Base-by-base conservation (phyloP, 2,888 invertebrate species). In the Busseola fusca region DNA sequence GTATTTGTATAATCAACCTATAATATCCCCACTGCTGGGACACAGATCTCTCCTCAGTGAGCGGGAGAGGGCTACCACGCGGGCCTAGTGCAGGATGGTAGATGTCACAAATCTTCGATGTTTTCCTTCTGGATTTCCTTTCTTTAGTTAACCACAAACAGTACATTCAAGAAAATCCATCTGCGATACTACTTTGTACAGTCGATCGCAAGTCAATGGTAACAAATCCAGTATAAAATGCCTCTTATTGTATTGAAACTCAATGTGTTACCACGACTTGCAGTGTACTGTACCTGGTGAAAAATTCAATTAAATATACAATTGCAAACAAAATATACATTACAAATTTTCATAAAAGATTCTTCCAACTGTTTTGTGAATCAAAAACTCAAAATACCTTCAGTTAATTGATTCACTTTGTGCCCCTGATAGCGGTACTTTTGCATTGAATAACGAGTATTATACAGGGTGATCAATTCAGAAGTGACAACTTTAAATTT, bases 381-480 rank as follows among this genome's bases (percentile, higher is more conserved):
- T 59, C 4, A 45, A 75, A 67, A 50, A 40, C 50, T 57, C 42
- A 52, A 63, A 65, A 48, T 42, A 25, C n/a, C 34, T 62, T 27
- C 12, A 25, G 37, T 40, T 71, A 71, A 78, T 60, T 56, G 27
- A 78, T 64, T 71, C 40, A 45, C 21, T 52, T 78, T 52, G 59
- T 37, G 25, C 10, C 18, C 30, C n/a, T n/a, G 59, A 78, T 57
- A 45, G 40, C 30, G 37, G 56, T 52, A 42, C 6, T 21, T 54
- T 67, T 27, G 16, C 21, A 54, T 71, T 63, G 6, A 52, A 58
- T 54, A 63, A 54, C 37, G 45, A 52, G n/a, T 27, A 16, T 16
- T 16, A 3, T 1, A 40, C 12, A 37, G n/a, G 10, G 37, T 59
- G 37, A 18, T 18, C 25, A 25, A 40, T 37, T 59, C 3, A 10